phyloP scores from a whole-genome alignment of 2,113 vertebrate species.

The Peromyscus leucopus region DNA sequence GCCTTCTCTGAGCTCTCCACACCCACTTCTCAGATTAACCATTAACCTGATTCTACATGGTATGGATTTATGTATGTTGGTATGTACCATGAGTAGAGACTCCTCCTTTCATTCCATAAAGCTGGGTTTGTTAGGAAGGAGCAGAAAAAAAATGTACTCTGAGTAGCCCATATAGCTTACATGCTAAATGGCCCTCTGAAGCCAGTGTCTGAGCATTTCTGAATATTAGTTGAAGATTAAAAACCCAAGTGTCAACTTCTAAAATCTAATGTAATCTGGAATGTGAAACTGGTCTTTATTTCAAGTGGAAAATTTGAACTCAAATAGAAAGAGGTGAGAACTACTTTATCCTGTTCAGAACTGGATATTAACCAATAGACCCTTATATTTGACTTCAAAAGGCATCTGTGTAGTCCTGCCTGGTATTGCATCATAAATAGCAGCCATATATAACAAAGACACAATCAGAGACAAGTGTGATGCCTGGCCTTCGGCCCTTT shows the following conservation, averaged over 20 bases:
- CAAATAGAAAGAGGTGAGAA: neutral
- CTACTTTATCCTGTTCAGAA: neutral
- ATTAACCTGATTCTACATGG: neutral
- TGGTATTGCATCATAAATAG: neutral
- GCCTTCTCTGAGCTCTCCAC: neutral
- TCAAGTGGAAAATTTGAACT: neutral
- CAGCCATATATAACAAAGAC: neutral
- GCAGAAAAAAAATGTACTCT: neutral
- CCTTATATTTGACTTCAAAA: neutral
- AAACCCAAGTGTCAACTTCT: neutral
- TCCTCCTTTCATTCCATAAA: neutral
- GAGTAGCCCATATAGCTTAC: neutral
- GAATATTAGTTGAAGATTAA: neutral
- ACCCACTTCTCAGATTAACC: neutral
- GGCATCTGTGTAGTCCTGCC: neutral
- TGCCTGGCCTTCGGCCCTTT: neutral
- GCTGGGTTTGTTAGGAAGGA: neutral
- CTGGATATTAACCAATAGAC: neutral
- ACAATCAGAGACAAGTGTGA: neutral
- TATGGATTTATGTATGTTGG: neutral
- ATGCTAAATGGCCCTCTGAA: neutral
- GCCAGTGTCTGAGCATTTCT: neutral
- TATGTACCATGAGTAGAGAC: neutral
- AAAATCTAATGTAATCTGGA: neutral
- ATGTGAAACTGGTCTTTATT: neutral